These are phyloP conservation scores for Antennarius maculatus DNA, from an alignment of 2,797 vertebrate species.

Conservation along the genomic window DNA sequence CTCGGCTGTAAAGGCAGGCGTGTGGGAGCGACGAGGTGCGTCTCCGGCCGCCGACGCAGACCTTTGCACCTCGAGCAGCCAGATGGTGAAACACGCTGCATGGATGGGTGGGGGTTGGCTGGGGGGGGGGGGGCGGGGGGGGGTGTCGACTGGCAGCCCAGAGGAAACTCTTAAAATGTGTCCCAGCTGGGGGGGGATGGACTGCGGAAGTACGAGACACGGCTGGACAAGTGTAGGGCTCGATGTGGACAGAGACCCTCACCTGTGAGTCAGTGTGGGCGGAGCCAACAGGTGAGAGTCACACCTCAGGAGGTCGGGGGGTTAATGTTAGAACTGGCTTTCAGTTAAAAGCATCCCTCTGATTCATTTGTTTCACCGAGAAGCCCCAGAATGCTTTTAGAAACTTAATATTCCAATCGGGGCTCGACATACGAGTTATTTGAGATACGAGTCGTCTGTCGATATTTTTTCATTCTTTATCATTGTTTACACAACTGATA, in stretches of 20 bases:
- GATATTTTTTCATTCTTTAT: no score
- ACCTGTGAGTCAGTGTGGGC: no score
- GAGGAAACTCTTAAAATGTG: conserved; percentile 83
- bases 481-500: no score
- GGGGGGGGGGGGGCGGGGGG: conserved; percentile 1
- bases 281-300: no score
- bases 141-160: conserved; percentile 64
- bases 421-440: no score
- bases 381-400: no score
- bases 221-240: conserved; percentile 66
- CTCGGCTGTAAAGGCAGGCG: conserved; percentile 65
- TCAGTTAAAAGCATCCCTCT: no score
- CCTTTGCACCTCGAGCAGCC: conserved; percentile 75
- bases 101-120: conserved; percentile 29
- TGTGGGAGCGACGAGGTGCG: conserved; percentile 66
- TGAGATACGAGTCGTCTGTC: no score
- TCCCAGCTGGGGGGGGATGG: conserved; percentile 75
- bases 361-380: no score
- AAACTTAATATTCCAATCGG: no score
- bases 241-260: conserved; percentile 72
- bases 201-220: conserved; percentile 43
- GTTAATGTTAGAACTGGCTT: neutral
- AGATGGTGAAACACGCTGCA: conserved; percentile 72
- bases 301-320: neutral
- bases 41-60: conserved; percentile 58